Evolutionary conservation across 30 jellyfish, hydroid and myxozoan genomes (phyloP).

Genomic region (Chrysaora quinquecirrha): DNA sequence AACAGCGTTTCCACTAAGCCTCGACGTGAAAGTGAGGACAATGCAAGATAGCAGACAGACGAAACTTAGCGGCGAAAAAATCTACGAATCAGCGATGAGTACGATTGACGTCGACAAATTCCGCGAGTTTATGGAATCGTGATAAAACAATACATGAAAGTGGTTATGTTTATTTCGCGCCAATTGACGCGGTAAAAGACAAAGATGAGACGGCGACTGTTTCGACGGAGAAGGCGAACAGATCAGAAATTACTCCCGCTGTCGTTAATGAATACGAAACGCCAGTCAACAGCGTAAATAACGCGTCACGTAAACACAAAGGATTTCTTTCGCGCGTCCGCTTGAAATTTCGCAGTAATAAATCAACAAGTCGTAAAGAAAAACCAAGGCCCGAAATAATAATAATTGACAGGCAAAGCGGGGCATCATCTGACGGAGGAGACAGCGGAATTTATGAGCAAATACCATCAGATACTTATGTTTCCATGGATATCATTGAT

Average conservation of each 20-base stretch:
- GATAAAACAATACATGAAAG: conserved; percentile 26
- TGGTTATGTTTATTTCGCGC: conserved; percentile 44
- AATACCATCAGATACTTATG: conserved; percentile 64
- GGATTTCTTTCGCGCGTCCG: conserved; percentile 56
- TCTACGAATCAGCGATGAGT: not conserved
- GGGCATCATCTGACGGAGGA: conserved; percentile 72
- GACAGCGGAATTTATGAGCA: conserved; percentile 74
- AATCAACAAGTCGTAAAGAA: conserved; percentile 14
- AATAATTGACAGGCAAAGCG: conserved; percentile 31
- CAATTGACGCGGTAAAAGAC: conserved; percentile 4
- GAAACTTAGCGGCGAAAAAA: not conserved
- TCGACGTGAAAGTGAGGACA: conserved; percentile 54
- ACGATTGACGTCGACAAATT: conserved; percentile 19
- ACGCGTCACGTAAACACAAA: conserved; percentile 34
- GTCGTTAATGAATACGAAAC: conserved; percentile 5
- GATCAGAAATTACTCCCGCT: not conserved
- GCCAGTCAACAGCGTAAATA: conserved; percentile 10
- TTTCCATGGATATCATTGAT: conserved; percentile 64
- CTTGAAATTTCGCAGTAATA: conserved; percentile 30
- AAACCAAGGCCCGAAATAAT: conserved; percentile 58
- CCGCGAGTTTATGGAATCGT: conserved; percentile 29
- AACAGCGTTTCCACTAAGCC: conserved; percentile 44
- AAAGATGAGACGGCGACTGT: not conserved
- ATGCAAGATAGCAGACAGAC: not conserved
- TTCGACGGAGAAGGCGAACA: not conserved